Evolutionary conservation across 2,888 invertebrate genomes (phyloP), one percentile per base, ranked within the genome.

Genomic region (Campoplex capitator): DNA sequence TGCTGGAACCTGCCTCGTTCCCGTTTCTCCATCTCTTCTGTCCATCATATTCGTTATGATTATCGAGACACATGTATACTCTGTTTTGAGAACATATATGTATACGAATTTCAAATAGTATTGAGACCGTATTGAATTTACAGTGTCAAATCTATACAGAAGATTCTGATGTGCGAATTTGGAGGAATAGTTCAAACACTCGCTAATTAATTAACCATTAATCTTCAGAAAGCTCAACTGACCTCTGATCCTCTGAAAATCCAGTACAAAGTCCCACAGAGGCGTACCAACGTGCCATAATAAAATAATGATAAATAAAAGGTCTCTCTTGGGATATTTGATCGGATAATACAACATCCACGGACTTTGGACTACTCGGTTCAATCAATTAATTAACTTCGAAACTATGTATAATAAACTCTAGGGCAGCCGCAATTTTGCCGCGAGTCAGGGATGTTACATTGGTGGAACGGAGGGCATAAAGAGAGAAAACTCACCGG

Each of bases 361-460:
- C 42, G 32, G 74, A 76, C 68, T 75, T 73, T 76, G 75, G 74
- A 65, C 35, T 28, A 71, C 75, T 51, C 78, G 65, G 67, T 65
- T 79, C 86, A 74, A 86, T 86, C 79, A 86, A 83, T 83, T 83
- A 86, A 76, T 75, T 38, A 86, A 86, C 83, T 83, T 86, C 23
- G 23, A 45, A 73, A 58, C 65, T 74, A 54, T 71, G 77, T 73
- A 70, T 67, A 81, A 80, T 70, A 45, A 85, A n/a, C 68, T 58
- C 77, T 32, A 67, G 23, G 48, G 38, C 23, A 38, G 11, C 28
- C 54, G 18, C 38, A 58, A 28, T 48, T 68, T 79, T 73, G 51
- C 56, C 73, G 80, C 65, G 62, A 71, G 51, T 28, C 76, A 8
- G 32, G 38, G 38, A 58, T 54, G 73, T n/a, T 48, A 32, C 78